phyloP scores from a whole-genome alignment of 2,113 vertebrate species.

The Neogobius melanostomus region DNA sequence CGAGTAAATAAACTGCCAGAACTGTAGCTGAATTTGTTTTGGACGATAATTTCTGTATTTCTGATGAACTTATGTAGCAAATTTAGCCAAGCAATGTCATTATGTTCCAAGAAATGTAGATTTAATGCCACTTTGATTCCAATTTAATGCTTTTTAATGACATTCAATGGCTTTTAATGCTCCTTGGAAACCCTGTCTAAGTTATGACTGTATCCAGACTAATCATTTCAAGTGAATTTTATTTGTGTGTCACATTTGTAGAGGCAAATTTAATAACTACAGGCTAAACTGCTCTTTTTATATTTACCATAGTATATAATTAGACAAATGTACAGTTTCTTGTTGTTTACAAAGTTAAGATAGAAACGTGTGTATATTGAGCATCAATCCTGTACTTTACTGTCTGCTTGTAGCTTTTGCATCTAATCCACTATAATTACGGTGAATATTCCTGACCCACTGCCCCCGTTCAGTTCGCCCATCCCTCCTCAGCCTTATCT shows the following conservation, averaged over 20 bases:
- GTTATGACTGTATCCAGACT: no score
- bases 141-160: no score
- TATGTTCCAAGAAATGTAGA: no score
- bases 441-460: slow-evolving; percentile 58
- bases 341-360: slow-evolving; percentile 16
- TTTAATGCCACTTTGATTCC: no score
- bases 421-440: slow-evolving; percentile 59
- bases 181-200: no score
- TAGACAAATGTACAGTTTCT: background rate
- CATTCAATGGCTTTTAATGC: no score
- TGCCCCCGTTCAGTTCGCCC: slow-evolving; percentile 64
- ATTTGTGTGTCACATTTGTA: background rate
- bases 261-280: background rate
- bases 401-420: slow-evolving; percentile 1
- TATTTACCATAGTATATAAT: background rate
- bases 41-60: no score
- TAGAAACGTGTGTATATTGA: no score
- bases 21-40: no score
- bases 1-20: no score
- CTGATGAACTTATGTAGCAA: no score
- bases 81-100: no score
- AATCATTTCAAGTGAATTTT: background rate
- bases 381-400: slow-evolving; percentile 11
- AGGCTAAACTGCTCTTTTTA: slow-evolving; percentile 12
- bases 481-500: slow-evolving; percentile 39